Evolutionary conservation across 2,888 invertebrate species (phyloP).

Genomic region (Sericinus montela): DNA sequence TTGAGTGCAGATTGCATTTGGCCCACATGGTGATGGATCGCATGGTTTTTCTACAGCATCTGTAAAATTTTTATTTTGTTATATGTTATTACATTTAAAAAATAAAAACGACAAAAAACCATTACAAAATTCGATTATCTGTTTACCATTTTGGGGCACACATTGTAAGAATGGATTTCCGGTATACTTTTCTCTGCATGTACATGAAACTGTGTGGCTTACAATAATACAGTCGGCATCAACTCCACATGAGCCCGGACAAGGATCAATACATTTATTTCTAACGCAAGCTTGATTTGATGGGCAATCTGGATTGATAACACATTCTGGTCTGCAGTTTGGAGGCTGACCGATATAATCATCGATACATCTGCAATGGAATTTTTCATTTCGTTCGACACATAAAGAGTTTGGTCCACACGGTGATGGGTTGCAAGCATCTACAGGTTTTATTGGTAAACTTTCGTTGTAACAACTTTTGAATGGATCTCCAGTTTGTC

Average conservation of each 20-base stretch:
- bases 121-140: no score
- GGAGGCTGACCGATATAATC: slow-evolving; percentile 89
- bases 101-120: background rate
- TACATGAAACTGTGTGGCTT: slow-evolving; percentile 89
- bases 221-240: slow-evolving; percentile 89
- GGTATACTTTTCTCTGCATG: slow-evolving; percentile 85
- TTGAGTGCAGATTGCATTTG: slow-evolving; percentile 89
- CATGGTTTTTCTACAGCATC: slow-evolving; percentile 84
- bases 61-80: slow-evolving; percentile 41
- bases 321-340: slow-evolving; percentile 90
- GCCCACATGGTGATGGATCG: slow-evolving; percentile 92
- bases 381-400: slow-evolving; percentile 80
- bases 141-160: slow-evolving; percentile 75
- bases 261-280: slow-evolving; percentile 89
- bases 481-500: slow-evolving; percentile 89
- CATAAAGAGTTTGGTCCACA: slow-evolving; percentile 91
- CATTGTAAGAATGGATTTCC: slow-evolving; percentile 93
- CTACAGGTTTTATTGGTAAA: slow-evolving; percentile 47
- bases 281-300: slow-evolving; percentile 88
- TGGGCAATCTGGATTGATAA: slow-evolving; percentile 89
- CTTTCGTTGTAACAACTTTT: slow-evolving; percentile 82
- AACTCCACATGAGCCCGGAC: slow-evolving; percentile 89
- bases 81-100: background rate
- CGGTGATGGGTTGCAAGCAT: slow-evolving; percentile 87
- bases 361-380: slow-evolving; percentile 87